A percentile compares a stretch with the other conserved stretches of the same genome.
Evolutionary conservation across 2,797 vertebrate genomes (phyloP).

Genomic region (Eulemur albifrons): DNA sequence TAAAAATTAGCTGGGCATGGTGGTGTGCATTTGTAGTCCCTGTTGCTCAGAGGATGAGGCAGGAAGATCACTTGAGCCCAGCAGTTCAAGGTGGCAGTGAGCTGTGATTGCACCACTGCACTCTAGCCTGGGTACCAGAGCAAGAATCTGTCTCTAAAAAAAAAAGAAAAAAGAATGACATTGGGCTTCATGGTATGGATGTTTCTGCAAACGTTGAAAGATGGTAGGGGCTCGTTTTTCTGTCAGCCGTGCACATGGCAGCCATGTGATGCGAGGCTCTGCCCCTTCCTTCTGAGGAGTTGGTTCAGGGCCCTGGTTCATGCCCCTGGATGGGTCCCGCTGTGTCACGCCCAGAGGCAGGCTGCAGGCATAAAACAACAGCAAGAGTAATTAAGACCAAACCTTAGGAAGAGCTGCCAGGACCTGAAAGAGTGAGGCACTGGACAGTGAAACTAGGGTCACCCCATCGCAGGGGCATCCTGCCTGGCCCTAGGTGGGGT

Average conservation of each 20-base stretch:
- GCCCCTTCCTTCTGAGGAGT: not conserved
- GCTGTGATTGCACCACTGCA: not conserved
- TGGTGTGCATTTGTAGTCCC: not conserved
- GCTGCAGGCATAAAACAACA: not conserved
- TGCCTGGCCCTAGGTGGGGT: not conserved
- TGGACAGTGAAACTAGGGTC: not conserved
- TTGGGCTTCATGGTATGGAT: not conserved
- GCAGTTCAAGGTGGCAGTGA: not conserved
- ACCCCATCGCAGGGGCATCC: not conserved
- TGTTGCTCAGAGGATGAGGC: not conserved
- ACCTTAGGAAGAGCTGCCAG: not conserved
- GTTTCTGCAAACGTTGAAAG: not conserved
- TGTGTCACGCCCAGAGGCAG: not conserved
- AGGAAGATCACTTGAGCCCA: not conserved
- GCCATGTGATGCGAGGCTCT: not conserved
- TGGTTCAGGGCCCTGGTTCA: not conserved
- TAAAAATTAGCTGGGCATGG: not conserved
- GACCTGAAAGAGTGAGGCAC: not conserved
- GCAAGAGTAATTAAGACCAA: not conserved
- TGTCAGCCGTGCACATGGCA: not conserved
- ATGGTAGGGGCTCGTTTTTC: not conserved
- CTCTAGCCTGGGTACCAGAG: not conserved
- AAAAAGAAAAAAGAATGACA: not conserved
- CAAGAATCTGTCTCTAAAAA: not conserved
- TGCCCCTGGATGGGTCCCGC: not conserved